phyloP scores from a whole-genome alignment of 2,113 vertebrate genomes.

The Hiodon tergisus region DNA sequence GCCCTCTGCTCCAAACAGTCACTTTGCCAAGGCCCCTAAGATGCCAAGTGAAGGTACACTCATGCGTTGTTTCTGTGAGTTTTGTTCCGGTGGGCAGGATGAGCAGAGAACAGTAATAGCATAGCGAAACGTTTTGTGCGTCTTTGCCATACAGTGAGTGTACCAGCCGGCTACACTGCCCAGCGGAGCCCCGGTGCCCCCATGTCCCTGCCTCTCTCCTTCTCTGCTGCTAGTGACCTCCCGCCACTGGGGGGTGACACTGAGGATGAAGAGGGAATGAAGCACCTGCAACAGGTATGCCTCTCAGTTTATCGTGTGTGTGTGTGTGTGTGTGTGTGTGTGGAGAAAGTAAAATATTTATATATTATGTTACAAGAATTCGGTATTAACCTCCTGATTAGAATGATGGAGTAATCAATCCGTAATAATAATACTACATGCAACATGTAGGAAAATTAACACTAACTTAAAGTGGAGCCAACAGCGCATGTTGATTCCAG shows the following conservation, averaged over 20 bases:
- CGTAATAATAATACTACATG: background rate
- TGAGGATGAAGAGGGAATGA: constrained; percentile 74
- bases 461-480: too few relatives aligned
- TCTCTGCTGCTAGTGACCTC: constrained; percentile 39
- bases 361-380: too few relatives aligned
- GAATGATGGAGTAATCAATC: too few relatives aligned
- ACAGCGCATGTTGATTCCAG: too few relatives aligned
- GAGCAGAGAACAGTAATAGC: background rate
- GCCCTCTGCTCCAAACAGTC: constrained; percentile 3
- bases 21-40: constrained; percentile 22
- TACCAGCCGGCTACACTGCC: constrained; percentile 31
- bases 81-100: background rate
- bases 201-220: constrained; percentile 35
- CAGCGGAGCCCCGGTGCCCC: constrained; percentile 37
- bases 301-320: too few relatives aligned
- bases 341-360: background rate
- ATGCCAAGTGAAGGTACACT: constrained; percentile 31
- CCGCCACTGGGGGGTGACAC: constrained; percentile 53
- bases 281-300: constrained; percentile 69
- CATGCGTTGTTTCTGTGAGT: background rate
- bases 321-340: constrained; percentile 22
- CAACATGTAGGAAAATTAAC: too few relatives aligned
- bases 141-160: constrained; percentile 19
- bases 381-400: too few relatives aligned
- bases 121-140: background rate